phyloP scores from a whole-genome alignment of 2,113 vertebrate species.

The Tylochromis polylepis region DNA sequence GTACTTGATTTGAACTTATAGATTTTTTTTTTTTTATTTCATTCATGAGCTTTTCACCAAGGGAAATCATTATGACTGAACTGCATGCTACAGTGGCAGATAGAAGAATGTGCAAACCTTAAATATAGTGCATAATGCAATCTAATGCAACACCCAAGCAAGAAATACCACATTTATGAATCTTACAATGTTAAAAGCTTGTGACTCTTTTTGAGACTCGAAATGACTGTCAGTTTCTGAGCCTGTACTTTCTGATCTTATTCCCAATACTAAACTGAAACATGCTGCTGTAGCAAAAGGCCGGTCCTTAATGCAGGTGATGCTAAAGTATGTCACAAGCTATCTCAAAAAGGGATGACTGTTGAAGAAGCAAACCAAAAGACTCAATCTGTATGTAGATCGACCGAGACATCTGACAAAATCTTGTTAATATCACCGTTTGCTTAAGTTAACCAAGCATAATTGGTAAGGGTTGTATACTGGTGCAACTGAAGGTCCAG shows the following conservation, averaged over 20 bases:
- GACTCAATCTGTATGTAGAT: background rate
- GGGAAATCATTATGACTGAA: background rate
- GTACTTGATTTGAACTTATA: background rate
- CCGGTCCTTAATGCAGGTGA: background rate
- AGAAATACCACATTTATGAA: background rate
- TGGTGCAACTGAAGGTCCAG: background rate
- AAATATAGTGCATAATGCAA: background rate
- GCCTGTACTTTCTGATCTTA: background rate
- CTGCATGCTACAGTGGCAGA: background rate
- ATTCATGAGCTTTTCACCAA: background rate
- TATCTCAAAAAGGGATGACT: background rate
- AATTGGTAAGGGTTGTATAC: background rate
- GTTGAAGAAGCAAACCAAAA: background rate
- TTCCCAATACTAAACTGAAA: background rate
- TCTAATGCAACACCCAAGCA: background rate
- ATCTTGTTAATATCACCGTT: background rate
- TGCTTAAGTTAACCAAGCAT: background rate
- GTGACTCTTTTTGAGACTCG: background rate
- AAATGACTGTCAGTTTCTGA: background rate
- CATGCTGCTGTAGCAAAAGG: background rate
- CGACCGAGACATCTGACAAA: background rate
- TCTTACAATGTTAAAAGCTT: background rate
- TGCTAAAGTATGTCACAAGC: background rate
- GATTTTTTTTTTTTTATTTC: background rate
- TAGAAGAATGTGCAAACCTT: background rate